These are phyloP conservation scores for Xiphydria camelus DNA, from an alignment of 2,888 invertebrate species.

Conservation along the genomic window DNA sequence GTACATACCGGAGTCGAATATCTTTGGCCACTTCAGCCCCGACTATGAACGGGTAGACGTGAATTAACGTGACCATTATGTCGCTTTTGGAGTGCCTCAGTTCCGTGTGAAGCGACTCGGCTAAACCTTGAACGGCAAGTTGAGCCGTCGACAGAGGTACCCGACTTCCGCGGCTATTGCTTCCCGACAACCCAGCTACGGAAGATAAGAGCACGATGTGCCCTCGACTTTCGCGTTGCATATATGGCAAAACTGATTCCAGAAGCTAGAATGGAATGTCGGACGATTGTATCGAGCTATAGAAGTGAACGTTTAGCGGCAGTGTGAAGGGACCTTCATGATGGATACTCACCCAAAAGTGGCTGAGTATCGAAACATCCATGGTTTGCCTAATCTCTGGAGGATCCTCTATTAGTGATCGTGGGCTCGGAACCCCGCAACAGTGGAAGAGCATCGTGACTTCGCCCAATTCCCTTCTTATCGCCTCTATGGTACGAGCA, in stretches of 20 bases:
- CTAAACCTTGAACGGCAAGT: constrained; percentile 69
- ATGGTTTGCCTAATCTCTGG: constrained; percentile 63
- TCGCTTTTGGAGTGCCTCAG: constrained; percentile 63
- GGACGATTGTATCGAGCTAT: too few relatives aligned
- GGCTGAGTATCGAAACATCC: constrained; percentile 65
- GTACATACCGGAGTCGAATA: constrained; percentile 62
- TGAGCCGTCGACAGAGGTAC: constrained; percentile 68
- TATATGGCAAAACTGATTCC: constrained; percentile 65
- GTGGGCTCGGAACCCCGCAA: constrained; percentile 67
- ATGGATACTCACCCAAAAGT: constrained; percentile 67
- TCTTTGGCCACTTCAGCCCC: constrained; percentile 61
- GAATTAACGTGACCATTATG: constrained; percentile 65
- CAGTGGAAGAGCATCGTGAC: constrained; percentile 68
- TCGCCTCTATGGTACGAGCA: constrained; percentile 54
- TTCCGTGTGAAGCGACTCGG: constrained; percentile 67
- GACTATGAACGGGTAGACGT: constrained; percentile 68
- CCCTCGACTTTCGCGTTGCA: constrained; percentile 64
- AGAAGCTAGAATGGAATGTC: constrained; percentile 59
- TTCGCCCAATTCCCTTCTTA: constrained; percentile 62
- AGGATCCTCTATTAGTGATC: constrained; percentile 61
- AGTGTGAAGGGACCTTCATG: too few relatives aligned
- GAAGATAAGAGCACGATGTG: constrained; percentile 68
- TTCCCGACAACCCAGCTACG: constrained; percentile 65
- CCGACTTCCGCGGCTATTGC: constrained; percentile 58
- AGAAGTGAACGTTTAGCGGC: too few relatives aligned